phyloP scores from a whole-genome alignment of 2,113 vertebrate genomes.

The Lethenteron camtschaticum region DNA sequence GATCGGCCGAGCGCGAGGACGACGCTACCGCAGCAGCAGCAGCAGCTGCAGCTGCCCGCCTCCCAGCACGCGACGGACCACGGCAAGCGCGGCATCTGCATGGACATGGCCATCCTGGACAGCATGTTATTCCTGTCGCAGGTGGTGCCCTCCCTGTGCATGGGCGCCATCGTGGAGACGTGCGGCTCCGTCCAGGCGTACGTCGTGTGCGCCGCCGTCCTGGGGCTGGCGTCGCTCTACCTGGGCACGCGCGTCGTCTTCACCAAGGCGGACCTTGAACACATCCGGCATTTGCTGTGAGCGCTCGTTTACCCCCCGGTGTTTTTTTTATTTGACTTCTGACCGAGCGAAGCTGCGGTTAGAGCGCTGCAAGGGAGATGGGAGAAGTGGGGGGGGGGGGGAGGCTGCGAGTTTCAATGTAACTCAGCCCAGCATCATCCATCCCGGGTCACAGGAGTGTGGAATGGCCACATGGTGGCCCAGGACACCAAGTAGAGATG shows the following conservation, averaged over 20 bases:
- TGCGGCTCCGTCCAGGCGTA: conserved; percentile 42
- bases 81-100: conserved; percentile 31
- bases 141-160: conserved; percentile 40
- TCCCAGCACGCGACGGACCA: conserved; percentile 6
- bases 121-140: conserved; percentile 57
- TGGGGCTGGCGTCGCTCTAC: conserved; percentile 41
- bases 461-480: too few relatives aligned
- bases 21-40: conserved; percentile 13
- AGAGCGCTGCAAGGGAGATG: too few relatives aligned
- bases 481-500: too few relatives aligned
- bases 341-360: too few relatives aligned
- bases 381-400: too few relatives aligned
- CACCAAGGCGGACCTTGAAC: conserved; percentile 35
- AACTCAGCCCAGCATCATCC: too few relatives aligned
- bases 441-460: too few relatives aligned
- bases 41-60: too few relatives aligned
- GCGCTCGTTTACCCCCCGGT: not conserved
- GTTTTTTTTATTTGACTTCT: too few relatives aligned
- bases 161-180: conserved; percentile 49
- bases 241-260: conserved; percentile 44
- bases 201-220: conserved; percentile 31
- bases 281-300: not conserved
- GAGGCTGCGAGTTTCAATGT: too few relatives aligned
- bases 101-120: conserved; percentile 56
- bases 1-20: too few relatives aligned